Evolutionary conservation across 2,797 vertebrate genomes (phyloP).

Genomic region (Diplodus sargus): DNA sequence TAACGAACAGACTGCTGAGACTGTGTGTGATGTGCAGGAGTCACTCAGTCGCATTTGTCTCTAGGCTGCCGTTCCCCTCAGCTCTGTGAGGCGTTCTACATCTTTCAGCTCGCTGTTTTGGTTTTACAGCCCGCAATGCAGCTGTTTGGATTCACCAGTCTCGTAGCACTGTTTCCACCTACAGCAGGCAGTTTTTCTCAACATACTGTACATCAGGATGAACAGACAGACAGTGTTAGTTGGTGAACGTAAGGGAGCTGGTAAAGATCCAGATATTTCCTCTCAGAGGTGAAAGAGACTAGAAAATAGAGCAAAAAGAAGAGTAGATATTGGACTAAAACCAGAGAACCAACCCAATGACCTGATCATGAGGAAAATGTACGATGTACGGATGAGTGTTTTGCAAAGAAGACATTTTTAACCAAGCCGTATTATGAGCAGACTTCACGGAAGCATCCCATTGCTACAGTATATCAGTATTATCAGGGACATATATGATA

Average conservation of each 20-base stretch:
- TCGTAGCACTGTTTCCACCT: not conserved
- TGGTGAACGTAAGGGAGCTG: not conserved
- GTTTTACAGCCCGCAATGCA: not conserved
- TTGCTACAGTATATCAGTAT: too few species aligned
- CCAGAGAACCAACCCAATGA: too few species aligned
- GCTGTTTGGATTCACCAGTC: not conserved
- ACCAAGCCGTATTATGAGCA: too few species aligned
- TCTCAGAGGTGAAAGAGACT: too few species aligned
- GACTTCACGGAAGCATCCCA: too few species aligned
- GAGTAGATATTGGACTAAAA: not conserved
- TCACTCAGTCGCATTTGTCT: not conserved
- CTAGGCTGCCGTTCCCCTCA: not conserved
- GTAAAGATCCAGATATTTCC: not conserved
- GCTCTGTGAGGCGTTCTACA: not conserved
- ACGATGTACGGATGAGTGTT: too few species aligned
- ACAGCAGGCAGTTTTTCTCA: not conserved
- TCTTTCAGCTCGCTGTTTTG: constrained; percentile 4
- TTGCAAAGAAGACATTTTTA: too few species aligned
- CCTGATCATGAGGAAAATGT: too few species aligned
- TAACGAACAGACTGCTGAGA: not conserved
- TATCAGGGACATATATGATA: too few species aligned
- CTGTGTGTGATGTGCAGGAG: not conserved
- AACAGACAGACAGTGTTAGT: not conserved
- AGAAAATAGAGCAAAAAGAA: not conserved
- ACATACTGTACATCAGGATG: not conserved